These are phyloP conservation scores for Drosophila kikkawai DNA, from an alignment of 1,140 invertebrate genomes.

Conservation along the genomic window DNA sequence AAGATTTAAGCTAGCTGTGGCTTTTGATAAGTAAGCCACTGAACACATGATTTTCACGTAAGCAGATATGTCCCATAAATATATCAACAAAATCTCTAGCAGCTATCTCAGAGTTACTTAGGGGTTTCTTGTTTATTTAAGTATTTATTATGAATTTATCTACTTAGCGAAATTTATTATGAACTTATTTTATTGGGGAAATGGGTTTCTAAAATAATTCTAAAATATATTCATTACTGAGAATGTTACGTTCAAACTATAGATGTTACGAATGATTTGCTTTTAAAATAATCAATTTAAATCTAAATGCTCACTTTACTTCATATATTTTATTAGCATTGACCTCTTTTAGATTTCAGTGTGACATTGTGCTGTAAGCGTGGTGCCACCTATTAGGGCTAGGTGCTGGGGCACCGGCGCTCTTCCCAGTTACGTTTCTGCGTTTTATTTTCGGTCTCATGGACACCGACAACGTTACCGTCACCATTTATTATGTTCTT, in stretches of 20 bases:
- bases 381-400: not conserved
- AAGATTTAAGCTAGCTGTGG: not conserved
- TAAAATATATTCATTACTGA: not conserved
- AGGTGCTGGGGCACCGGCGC: not conserved
- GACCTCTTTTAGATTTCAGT: slow-evolving; percentile 19
- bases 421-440: slow-evolving; percentile 45
- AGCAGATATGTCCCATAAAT: not conserved
- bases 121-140: not conserved
- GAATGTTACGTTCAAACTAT: too few relatives aligned
- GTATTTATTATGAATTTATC: not conserved
- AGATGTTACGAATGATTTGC: not conserved
- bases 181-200: not conserved
- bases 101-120: not conserved
- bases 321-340: not conserved
- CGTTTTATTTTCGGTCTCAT: slow-evolving; percentile 44
- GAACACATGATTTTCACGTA: not conserved
- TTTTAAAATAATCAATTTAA: not conserved
- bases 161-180: not conserved
- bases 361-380: slow-evolving; percentile 16
- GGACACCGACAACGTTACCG: slow-evolving; percentile 15
- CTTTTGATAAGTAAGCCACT: not conserved
- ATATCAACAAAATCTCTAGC: not conserved
- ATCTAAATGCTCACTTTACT: too few relatives aligned
- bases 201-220: too few relatives aligned
- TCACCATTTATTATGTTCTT: slow-evolving; percentile 43